phyloP scores from a whole-genome alignment of 2,888 invertebrate species.

The Caenorhabditis doughertyi region DNA sequence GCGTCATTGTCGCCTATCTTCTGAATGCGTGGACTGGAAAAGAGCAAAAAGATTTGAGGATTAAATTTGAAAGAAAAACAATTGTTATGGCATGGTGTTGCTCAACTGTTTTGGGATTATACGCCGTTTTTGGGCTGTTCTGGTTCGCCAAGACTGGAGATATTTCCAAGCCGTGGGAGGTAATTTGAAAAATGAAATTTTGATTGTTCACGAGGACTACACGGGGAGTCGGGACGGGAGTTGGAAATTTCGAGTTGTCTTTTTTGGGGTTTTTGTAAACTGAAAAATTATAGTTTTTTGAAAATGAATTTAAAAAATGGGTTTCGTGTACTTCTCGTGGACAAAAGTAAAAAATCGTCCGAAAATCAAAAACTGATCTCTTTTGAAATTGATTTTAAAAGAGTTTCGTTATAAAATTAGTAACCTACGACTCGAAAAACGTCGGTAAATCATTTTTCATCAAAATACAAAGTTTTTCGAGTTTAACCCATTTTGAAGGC shows the following conservation, averaged over 20 bases:
- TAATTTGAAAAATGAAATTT: background rate
- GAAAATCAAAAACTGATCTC: no score
- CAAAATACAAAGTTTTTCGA: no score
- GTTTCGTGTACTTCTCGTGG: no score
- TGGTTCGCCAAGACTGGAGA: conserved; percentile 81
- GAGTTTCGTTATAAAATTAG: no score
- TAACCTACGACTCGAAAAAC: no score
- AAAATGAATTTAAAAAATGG: no score
- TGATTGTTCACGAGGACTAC: no score
- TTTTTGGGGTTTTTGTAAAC: background rate
- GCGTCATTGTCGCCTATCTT: conserved; percentile 83
- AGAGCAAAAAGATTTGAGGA: conserved; percentile 66
- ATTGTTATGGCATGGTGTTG: conserved; percentile 28
- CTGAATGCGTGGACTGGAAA: conserved; percentile 74
- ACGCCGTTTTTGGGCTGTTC: conserved; percentile 81
- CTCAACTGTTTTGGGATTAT: conserved; percentile 70
- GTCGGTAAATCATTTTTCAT: no score
- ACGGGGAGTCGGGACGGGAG: no score
- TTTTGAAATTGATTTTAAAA: no score
- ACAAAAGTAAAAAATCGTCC: no score
- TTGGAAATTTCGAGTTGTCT: background rate
- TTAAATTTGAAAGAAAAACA: conserved; percentile 64
- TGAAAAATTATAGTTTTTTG: background rate
- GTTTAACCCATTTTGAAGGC: no score
- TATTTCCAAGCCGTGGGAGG: conserved; percentile 74